Evolutionary conservation across 2,113 vertebrate genomes (phyloP).

Genomic region (Archocentrus centrarchus): DNA sequence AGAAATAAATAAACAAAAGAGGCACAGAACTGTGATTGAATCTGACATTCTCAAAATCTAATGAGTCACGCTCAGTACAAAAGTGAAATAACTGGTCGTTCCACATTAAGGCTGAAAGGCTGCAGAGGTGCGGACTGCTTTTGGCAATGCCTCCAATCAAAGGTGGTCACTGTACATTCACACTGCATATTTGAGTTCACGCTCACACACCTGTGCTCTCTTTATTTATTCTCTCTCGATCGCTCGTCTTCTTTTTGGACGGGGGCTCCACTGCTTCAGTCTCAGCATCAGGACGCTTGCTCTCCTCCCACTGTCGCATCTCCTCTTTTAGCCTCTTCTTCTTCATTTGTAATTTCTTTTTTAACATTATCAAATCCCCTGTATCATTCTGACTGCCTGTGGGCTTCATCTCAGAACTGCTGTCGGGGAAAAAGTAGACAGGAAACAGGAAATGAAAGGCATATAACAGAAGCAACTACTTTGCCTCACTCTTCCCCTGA

Average conservation of each 20-base stretch:
- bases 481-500: background rate
- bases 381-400: background rate
- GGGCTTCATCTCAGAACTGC: constrained; percentile 29
- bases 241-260: constrained; percentile 25
- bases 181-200: background rate
- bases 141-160: background rate
- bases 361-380: background rate
- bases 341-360: constrained; percentile 67
- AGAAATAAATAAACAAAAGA: background rate
- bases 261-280: constrained; percentile 29
- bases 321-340: constrained; percentile 72
- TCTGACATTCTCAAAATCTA: constrained; percentile 6
- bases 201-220: constrained; percentile 40
- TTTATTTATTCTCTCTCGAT: constrained; percentile 17
- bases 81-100: background rate
- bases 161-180: background rate
- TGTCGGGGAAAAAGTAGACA: background rate
- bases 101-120: background rate
- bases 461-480: background rate
- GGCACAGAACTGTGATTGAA: background rate
- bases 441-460: background rate
- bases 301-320: constrained; percentile 38
- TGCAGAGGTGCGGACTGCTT: background rate
- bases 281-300: constrained; percentile 20
- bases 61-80: background rate